These are phyloP conservation scores for Amyelois transitella DNA, from an alignment of 1,140 invertebrate genomes.

Conservation along the genomic window DNA sequence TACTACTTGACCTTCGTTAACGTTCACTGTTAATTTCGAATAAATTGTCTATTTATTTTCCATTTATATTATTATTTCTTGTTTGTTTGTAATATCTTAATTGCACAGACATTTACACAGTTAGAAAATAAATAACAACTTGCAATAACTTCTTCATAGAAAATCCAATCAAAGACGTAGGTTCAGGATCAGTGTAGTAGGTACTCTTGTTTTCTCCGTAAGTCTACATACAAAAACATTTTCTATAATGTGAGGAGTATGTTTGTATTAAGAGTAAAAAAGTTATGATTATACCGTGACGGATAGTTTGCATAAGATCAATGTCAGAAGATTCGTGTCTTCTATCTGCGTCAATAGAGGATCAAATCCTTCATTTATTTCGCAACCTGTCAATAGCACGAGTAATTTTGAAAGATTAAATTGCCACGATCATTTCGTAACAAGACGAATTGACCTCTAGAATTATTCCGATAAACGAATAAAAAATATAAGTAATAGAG, in stretches of 20 bases:
- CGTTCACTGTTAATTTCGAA: constrained; percentile 37
- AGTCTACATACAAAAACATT: too few species aligned
- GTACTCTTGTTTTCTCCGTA: too few species aligned
- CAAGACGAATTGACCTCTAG: too few species aligned
- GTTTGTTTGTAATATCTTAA: background rate
- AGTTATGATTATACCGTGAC: too few species aligned
- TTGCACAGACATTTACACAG: too few species aligned
- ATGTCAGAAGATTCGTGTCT: background rate
- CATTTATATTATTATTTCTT: background rate
- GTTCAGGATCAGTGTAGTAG: too few species aligned
- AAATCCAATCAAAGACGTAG: too few species aligned
- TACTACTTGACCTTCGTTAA: constrained; percentile 35
- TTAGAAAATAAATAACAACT: background rate
- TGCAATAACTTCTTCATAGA: too few species aligned
- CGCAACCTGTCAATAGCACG: background rate
- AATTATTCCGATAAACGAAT: too few species aligned
- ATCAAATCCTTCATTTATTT: background rate
- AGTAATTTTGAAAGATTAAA: background rate
- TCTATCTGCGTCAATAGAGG: background rate
- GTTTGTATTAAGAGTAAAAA: too few species aligned
- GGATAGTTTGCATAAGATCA: background rate
- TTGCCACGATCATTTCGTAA: background rate
- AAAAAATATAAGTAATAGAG: background rate
- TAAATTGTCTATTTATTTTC: constrained; percentile 13
- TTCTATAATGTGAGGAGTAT: too few species aligned